A percentile compares a stretch with the other conserved stretches of the same genome.
These are phyloP conservation scores for Drosophila mulleri DNA, from an alignment of 2,888 invertebrate species.

Conservation along the genomic window DNA sequence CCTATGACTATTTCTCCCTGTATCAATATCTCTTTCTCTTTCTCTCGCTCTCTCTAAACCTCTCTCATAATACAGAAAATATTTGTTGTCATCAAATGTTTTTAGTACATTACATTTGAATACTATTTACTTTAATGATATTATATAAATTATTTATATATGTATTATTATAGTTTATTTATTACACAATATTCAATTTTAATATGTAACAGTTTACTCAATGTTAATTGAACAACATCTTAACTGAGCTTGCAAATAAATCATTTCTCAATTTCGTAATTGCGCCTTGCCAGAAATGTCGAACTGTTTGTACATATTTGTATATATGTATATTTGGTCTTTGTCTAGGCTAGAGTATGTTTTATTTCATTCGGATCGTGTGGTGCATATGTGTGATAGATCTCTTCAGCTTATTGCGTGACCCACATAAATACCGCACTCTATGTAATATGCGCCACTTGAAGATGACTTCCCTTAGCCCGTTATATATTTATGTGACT, in stretches of 20 bases:
- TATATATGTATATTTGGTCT: constrained; percentile 1
- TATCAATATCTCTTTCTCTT: no score
- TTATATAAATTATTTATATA: no score
- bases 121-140: no score
- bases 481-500: constrained; percentile 6
- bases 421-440: constrained; percentile 26
- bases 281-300: background rate
- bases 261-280: background rate
- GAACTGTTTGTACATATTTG: background rate
- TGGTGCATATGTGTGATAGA: constrained; percentile 15
- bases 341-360: background rate
- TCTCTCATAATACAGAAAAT: no score
- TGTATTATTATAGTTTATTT: background rate
- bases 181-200: background rate
- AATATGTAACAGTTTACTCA: background rate
- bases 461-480: constrained; percentile 6
- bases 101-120: no score
- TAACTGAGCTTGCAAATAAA: background rate
- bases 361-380: constrained; percentile 10
- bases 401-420: constrained; percentile 11
- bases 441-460: constrained; percentile 40
- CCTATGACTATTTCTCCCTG: no score
- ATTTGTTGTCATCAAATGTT: no score
- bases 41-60: no score
- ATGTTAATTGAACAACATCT: background rate